Conservation (phyloP, 1,140 invertebrate species). For the Ruditapes philippinarum region DNA sequence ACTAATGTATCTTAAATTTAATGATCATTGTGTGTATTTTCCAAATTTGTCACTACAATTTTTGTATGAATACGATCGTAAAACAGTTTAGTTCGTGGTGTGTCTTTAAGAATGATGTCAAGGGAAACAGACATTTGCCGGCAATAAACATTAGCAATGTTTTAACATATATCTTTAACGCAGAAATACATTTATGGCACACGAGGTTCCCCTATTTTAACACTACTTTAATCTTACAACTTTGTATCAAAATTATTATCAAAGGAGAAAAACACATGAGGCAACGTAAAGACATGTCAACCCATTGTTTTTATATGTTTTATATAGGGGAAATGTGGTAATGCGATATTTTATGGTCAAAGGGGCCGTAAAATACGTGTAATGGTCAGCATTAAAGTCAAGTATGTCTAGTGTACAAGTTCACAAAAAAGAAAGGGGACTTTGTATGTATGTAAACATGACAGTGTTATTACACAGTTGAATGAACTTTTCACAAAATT, state of each 20-base stretch:
- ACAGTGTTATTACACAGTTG: neutral
- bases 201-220: no score
- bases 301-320: neutral
- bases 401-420: neutral
- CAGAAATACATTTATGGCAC: no score
- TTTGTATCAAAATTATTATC: neutral
- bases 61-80: no score
- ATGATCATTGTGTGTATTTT: no score
- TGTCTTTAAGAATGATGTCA: no score
- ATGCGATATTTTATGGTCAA: neutral
- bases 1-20: no score
- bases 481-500: neutral
- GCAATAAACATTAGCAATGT: no score
- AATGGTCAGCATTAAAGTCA: neutral
- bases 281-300: neutral
- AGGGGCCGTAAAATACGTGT: constrained; percentile 11
- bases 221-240: no score
- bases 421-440: neutral
- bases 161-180: no score
- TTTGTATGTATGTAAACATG: neutral
- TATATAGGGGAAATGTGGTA: neutral
- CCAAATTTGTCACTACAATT: no score
- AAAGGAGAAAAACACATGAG: neutral
- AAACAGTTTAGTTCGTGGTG: no score
- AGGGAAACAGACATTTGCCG: no score